phyloP scores from a whole-genome alignment of 53 echinoderm and acorn worm genomes.

The Paracentrotus lividus region DNA sequence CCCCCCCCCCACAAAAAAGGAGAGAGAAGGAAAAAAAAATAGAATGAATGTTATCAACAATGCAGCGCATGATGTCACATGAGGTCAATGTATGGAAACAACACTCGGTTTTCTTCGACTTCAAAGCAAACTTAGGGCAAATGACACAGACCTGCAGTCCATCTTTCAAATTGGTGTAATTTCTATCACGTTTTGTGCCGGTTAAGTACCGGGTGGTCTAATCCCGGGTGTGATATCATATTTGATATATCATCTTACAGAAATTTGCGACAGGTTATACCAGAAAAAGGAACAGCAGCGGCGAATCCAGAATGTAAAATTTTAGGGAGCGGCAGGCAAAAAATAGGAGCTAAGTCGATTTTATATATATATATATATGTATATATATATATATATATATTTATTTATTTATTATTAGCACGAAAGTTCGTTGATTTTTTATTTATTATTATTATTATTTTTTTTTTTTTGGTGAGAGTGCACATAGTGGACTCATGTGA shows the following conservation, averaged over 20 bases:
- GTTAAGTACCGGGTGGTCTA: constrained; percentile 3
- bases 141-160: not conserved
- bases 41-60: constrained; percentile 2
- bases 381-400: too few species aligned
- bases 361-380: too few species aligned
- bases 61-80: not conserved
- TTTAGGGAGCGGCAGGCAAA: too few species aligned
- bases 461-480: too few species aligned
- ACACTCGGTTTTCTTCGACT: not conserved
- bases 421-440: too few species aligned
- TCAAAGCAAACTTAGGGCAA: not conserved
- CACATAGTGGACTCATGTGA: too few species aligned
- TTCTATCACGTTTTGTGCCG: not conserved
- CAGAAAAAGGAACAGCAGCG: not conserved
- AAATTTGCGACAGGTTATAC: not conserved
- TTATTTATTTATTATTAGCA: too few species aligned
- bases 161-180: constrained; percentile 26
- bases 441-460: too few species aligned
- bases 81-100: constrained; percentile 12
- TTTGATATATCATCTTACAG: not conserved
- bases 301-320: too few species aligned
- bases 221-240: not conserved
- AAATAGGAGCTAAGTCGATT: too few species aligned
- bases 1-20: not conserved
- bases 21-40: not conserved